Evolutionary conservation across 2,888 invertebrate species (phyloP), one percentile per base, ranked within the genome.

Genomic region (Lithophane semibrunnea): DNA sequence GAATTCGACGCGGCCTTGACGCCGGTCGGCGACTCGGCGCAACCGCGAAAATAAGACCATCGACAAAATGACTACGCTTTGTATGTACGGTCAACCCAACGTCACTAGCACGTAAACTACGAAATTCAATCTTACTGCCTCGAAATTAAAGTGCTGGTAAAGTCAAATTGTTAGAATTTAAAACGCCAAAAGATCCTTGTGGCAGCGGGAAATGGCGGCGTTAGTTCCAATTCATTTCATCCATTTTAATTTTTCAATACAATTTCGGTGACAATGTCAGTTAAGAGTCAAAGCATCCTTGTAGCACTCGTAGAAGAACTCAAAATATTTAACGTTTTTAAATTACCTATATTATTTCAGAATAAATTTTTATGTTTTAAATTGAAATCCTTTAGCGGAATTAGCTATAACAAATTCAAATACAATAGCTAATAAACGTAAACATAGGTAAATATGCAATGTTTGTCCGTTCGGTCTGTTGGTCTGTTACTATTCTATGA

Each of bases 1-100:
- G 90, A 95, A 95, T 96, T 95, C 93, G 95, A 90, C 94, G 93
- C 94, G 94, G 93, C 96, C 96, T 96, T 96, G 94, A 87, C 90
- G 86, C 56, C 93, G 96, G 95, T 94, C 96, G 91, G 81, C 94
- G 95, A 94, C 96, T 92, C 92, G 44, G 61, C 8, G 75, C 75
- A 75, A 81, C 71, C 75, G 83, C 83, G 75, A 82, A 81, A 82
- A 85, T 76, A 85, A 76, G 79, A 85, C 44, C 85, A 82, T 91
- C 91, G 88, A 90, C 90, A 86, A 91, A 88, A 86, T 88, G 78
- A 77, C 79, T 86, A 73, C 49, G 58, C 47, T 42, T 47, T 63
- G 80, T 74, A 71, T 52, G 61, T 52, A 70, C 66, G 10, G 8
- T 18, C 42, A 18, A 60, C 52, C 1, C 5, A 44, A 58, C 21